Base-by-base conservation (phyloP, 2,888 invertebrate genomes). In the Dasysyrphus albostriatus region DNA sequence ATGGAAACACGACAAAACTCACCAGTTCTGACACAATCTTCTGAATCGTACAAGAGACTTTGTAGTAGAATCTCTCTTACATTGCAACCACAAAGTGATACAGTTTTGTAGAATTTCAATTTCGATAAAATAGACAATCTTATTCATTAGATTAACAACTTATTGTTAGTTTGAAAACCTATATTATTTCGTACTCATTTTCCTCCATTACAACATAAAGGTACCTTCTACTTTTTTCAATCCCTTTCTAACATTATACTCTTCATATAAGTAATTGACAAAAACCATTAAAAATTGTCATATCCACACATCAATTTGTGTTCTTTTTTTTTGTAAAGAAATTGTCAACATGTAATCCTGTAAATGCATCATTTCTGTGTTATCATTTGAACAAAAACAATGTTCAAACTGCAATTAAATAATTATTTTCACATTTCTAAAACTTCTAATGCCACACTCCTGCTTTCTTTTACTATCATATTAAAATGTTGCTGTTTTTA, bases 401-500 rank as follows among this genome's bases (percentile, higher is more conserved):
- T 47, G 32, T 34, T 14, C 9, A 5, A 56, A 78, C 44, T 14
- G 47, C 63, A 58, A 65, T 73, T 73, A 58, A 65, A 69, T 65
- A 65, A 61, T 70, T 65, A 34, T 54, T 39, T 69, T 51, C 37
- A 49, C 19, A 51, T 70, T 49, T 49, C 29, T 39, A 19, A 70
- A 59, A 29, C 47, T 59, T 67, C 10, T 59, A 29, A 39, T 49
- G 79, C 49, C 79, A 65, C 49, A 67, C 78, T 51, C n/a, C 42
- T 61, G 61, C 54, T 63, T 32, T 44, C 19, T 39, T 63, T 12
- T 37, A 39, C 32, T 47, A 8, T 59, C 14, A 5, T 2, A 39
- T 59, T 39, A 10, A 37, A 12, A 16, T 19, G 3, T 7, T 39
- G 8, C 5, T 58, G 37, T 51, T 77, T 12, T 49, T 70, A 16